These are phyloP conservation scores for Lasius fuliginosus DNA, from an alignment of 2,888 invertebrate genomes.

Conservation along the genomic window DNA sequence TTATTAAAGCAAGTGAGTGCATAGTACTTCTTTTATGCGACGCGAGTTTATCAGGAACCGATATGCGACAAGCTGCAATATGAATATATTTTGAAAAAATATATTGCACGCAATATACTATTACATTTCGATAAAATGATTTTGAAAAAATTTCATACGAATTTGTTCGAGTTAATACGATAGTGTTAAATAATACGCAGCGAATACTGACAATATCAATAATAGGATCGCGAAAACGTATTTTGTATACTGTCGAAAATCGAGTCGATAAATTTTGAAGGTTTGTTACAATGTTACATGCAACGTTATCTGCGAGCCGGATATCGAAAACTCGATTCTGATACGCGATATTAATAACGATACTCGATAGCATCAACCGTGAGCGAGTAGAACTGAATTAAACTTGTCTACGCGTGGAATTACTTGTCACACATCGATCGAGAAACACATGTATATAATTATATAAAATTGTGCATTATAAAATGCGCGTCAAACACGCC, in stretches of 20 bases:
- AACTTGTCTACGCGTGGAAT: not conserved
- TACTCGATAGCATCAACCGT: slow-evolving; percentile 10
- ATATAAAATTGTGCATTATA: slow-evolving; percentile 23
- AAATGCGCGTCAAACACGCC: not conserved
- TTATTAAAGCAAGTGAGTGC: slow-evolving; percentile 13
- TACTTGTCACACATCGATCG: not conserved
- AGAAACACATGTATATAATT: slow-evolving; percentile 18
- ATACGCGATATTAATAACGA: slow-evolving; percentile 45
- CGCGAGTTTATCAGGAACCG: not conserved
- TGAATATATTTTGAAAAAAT: not conserved
- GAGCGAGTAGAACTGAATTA: slow-evolving; percentile 3
- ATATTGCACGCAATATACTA: not conserved
- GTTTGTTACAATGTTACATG: slow-evolving; percentile 18
- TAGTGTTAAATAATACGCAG: not conserved
- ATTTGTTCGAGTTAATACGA: not conserved
- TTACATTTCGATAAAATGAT: slow-evolving; percentile 13
- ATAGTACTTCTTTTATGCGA: not conserved
- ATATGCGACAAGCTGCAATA: not conserved
- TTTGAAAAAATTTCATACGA: not conserved
- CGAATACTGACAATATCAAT: not conserved
- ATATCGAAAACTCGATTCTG: slow-evolving; percentile 36
- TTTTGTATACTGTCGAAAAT: not conserved
- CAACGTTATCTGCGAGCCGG: slow-evolving; percentile 1
- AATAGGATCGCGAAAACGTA: not conserved
- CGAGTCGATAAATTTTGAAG: slow-evolving; percentile 7